Base-by-base conservation (phyloP, 2,888 invertebrate species). In the Cosmorhoe ocellata region DNA sequence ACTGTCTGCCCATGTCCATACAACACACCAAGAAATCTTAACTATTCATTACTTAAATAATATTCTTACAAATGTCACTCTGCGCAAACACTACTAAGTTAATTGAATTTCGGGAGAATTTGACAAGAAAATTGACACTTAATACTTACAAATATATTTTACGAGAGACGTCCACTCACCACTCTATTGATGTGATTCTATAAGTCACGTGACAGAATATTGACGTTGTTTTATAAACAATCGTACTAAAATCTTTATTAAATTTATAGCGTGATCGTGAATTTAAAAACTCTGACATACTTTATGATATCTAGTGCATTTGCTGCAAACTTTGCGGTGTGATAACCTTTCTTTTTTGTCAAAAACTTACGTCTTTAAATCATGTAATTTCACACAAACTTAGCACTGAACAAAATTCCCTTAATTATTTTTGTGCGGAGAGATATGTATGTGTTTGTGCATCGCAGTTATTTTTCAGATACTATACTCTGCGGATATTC, bases 71-170 rank as follows among this genome's bases (percentile, higher is more conserved):
- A 51, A 43, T 56, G 48, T 32, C 44, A 73, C 59, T 75, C 72
- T 73, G 76, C 78, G 75, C 76, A 69, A 70, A 62, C 69, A 63
- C 85, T 88, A 87, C 87, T 83, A 84, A 87, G 80, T 89, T n/a
- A 89, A 89, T 89, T 89, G 89, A 89, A 85, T 89, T 88, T 89
- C 87, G 89, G 89, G 89, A 89, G 89, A 90, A 88, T 89, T 88
- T 88, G 84, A 88, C 86, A 83, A 84, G 81, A 87, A 84, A 88
- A 88, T 89, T 87, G 84, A 88, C 88, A 74, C 81, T 84, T 82
- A 81, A 18, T 18, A 78, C 79, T 84, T 87, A 87, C 84, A 65
- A 73, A 74, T 79, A 79, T 61, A 68, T 66, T 66, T 65, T 63
- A 68, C 52, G 63, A 68, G 63, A 69, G 65, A 50, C 52, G 28